Percentiles rank a stretch among this genome's conserved stretches.
phyloP scores from a whole-genome alignment of 2,113 vertebrate genomes.

The Prunella himalayana region DNA sequence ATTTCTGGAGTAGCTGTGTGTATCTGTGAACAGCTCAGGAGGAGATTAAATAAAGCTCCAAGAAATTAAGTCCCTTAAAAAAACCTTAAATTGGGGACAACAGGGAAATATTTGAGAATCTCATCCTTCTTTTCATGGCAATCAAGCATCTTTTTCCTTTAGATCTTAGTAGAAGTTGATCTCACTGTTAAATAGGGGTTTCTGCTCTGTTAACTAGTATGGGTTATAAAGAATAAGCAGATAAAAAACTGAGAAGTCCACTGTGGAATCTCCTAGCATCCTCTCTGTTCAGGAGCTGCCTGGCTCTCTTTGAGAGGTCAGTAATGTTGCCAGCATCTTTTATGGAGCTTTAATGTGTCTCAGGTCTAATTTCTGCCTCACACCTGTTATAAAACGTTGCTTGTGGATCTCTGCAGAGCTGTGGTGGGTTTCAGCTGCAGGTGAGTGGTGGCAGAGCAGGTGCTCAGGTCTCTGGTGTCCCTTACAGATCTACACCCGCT shows the following conservation, averaged over 20 bases:
- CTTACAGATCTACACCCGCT: constrained; percentile 89
- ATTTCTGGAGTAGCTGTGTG: neutral
- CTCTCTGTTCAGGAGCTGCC: neutral
- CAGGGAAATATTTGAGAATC: neutral
- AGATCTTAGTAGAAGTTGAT: neutral
- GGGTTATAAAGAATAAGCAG: neutral
- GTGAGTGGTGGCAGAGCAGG: neutral
- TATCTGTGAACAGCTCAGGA: neutral
- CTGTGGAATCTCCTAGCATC: neutral
- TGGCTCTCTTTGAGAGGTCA: neutral
- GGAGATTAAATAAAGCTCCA: neutral
- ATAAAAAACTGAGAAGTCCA: neutral
- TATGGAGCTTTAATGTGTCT: neutral
- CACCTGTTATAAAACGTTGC: neutral
- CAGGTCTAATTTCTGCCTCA: neutral
- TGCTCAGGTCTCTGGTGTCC: neutral
- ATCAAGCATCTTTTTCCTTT: neutral
- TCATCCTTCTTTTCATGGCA: neutral
- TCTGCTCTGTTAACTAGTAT: neutral
- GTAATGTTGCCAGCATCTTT: neutral
- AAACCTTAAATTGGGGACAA: fast-evolving
- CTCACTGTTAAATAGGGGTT: neutral
- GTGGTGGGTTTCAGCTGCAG: neutral
- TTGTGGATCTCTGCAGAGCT: neutral
- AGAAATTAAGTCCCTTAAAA: neutral